Conservation (phyloP, 2,113 vertebrate species). For the Lates calcarifer region DNA sequence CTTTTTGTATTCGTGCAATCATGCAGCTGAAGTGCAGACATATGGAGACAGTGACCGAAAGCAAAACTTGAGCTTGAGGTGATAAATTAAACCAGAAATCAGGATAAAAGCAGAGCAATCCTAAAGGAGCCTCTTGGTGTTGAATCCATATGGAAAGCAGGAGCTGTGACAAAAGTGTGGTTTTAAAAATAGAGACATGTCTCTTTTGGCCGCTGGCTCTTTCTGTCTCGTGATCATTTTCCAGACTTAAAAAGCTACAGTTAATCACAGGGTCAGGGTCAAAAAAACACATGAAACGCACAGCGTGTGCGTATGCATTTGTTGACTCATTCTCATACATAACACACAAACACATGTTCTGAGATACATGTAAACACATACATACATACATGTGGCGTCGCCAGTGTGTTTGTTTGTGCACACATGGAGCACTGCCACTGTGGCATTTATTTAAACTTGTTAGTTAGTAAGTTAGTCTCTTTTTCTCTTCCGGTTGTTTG, state of each 20-base stretch:
- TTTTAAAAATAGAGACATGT: conserved; percentile 63
- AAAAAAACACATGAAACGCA: conserved; percentile 45
- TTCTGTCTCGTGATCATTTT: conserved; percentile 54
- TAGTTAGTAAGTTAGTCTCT: neutral
- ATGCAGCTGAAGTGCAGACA: neutral
- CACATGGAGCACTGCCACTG: neutral
- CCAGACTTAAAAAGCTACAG: conserved; percentile 42
- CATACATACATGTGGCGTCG: neutral
- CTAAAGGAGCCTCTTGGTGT: neutral
- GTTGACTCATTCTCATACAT: conserved; percentile 23
- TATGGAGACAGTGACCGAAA: neutral
- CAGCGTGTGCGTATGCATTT: conserved; percentile 41
- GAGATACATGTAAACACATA: neutral
- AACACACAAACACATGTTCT: conserved; percentile 20
- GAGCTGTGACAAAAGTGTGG: conserved; percentile 20
- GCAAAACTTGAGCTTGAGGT: neutral
- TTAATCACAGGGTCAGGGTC: conserved; percentile 50
- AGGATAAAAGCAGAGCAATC: conserved; percentile 8
- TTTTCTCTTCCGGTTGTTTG: neutral
- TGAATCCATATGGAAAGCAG: conserved; percentile 35
- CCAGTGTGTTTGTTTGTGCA: neutral
- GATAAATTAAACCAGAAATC: conserved; percentile 5
- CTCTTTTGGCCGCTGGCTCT: conserved; percentile 47
- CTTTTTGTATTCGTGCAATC: conserved; percentile 1
- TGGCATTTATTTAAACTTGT: conserved; percentile 22